These are phyloP conservation scores for Mellivora capensis DNA, from an alignment of 2,113 vertebrate genomes.

Conservation along the genomic window DNA sequence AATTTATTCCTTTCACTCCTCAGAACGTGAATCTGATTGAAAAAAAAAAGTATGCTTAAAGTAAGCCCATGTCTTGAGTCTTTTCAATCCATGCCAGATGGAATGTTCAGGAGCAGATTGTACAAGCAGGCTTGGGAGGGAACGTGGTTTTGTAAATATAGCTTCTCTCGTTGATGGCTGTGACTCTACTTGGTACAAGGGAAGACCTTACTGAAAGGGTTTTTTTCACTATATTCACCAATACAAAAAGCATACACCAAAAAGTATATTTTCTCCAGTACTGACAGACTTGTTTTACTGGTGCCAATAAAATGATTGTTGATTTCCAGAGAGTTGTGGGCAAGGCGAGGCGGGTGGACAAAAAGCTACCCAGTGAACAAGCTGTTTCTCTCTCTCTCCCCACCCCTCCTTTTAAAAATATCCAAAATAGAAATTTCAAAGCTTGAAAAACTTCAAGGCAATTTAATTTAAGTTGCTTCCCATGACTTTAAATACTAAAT, in stretches of 20 bases:
- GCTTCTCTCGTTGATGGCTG: slow-evolving; percentile 43
- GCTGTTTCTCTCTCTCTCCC: slow-evolving; percentile 55
- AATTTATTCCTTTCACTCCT: slow-evolving; percentile 48
- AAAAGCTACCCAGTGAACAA: slow-evolving; percentile 60
- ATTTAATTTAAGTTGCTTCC: slow-evolving; percentile 77
- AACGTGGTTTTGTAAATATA: slow-evolving; percentile 68
- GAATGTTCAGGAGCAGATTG: slow-evolving; percentile 71
- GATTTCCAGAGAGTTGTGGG: slow-evolving; percentile 3
- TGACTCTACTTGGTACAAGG: slow-evolving; percentile 48
- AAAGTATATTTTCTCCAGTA: slow-evolving; percentile 51
- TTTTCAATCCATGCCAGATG: slow-evolving; percentile 66
- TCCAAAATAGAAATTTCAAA: slow-evolving; percentile 75
- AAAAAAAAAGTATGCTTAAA: slow-evolving; percentile 50
- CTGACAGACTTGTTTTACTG: slow-evolving; percentile 43
- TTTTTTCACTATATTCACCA: slow-evolving; percentile 16
- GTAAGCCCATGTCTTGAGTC: slow-evolving; percentile 58
- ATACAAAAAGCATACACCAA: slow-evolving; percentile 35
- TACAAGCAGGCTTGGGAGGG: slow-evolving; percentile 57
- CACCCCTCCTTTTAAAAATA: slow-evolving; percentile 26
- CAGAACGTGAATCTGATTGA: slow-evolving; percentile 17
- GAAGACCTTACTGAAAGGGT: slow-evolving; percentile 44
- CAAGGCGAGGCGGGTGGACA: background rate
- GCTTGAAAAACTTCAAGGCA: slow-evolving; percentile 73
- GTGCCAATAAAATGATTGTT: slow-evolving; percentile 42
- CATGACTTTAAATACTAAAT: slow-evolving; percentile 78